These are phyloP conservation scores for Theristicus caerulescens DNA, from an alignment of 2,113 vertebrate genomes.

Conservation along the genomic window DNA sequence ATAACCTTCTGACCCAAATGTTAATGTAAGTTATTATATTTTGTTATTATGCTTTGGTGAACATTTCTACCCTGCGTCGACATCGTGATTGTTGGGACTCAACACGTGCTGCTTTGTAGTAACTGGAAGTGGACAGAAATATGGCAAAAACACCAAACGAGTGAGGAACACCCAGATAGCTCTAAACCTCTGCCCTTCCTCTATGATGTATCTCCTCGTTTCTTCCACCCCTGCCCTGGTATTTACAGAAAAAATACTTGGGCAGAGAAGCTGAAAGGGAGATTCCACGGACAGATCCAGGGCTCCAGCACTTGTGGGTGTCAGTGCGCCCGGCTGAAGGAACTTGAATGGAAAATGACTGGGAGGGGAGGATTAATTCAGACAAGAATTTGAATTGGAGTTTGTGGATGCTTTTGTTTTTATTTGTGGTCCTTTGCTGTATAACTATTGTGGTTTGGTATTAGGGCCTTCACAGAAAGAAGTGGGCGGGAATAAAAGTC, in stretches of 20 bases:
- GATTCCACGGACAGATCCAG: neutral
- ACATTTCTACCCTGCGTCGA: neutral
- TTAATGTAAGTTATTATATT: neutral
- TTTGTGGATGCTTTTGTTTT: neutral
- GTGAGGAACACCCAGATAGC: neutral
- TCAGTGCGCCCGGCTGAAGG: neutral
- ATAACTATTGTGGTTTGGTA: neutral
- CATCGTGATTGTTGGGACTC: neutral
- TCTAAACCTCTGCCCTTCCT: neutral
- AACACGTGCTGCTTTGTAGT: neutral
- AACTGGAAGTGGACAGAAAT: neutral
- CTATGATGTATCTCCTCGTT: neutral
- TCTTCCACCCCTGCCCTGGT: neutral
- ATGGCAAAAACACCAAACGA: neutral
- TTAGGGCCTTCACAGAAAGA: neutral
- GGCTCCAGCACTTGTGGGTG: neutral
- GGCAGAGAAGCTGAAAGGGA: neutral
- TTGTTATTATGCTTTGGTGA: neutral
- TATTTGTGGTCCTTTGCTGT: conserved; percentile 10
- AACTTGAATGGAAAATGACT: neutral
- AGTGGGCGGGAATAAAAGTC: neutral
- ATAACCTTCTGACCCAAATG: neutral
- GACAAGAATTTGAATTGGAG: neutral
- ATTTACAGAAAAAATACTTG: neutral
- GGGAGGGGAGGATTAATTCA: neutral